Percentiles rank a stretch among this genome's conserved stretches.
These are phyloP conservation scores for Polyergus mexicanus DNA, from an alignment of 1,140 invertebrate genomes.

Conservation along the genomic window DNA sequence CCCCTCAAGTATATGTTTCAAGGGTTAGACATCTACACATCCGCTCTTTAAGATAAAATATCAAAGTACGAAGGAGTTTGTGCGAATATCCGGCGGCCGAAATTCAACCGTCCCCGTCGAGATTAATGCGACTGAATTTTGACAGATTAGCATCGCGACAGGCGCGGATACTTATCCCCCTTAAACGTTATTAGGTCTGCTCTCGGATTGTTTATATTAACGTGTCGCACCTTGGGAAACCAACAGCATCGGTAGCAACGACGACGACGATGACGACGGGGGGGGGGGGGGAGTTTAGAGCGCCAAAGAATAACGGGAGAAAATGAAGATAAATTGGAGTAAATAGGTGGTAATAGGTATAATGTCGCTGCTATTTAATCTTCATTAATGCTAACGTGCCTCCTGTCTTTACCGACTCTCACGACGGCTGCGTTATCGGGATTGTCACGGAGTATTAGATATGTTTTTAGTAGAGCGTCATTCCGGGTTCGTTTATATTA, in stretches of 20 bases:
- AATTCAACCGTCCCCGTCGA: background rate
- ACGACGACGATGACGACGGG: background rate
- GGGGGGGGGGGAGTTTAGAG: slow-evolving; percentile 2
- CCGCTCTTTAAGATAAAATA: background rate
- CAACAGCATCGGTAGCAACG: background rate
- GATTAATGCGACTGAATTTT: slow-evolving; percentile 36
- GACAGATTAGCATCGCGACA: slow-evolving; percentile 39
- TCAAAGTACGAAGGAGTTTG: slow-evolving; percentile 7
- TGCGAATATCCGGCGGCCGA: background rate
- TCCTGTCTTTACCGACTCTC: slow-evolving; percentile 37
- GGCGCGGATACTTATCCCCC: slow-evolving; percentile 22
- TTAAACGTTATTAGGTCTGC: slow-evolving; percentile 38
- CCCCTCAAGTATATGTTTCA: background rate
- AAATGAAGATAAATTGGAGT: slow-evolving; percentile 72
- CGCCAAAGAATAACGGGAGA: slow-evolving; percentile 63
- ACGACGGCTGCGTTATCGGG: slow-evolving; percentile 36
- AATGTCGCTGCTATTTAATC: slow-evolving; percentile 72
- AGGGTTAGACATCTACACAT: slow-evolving; percentile 1
- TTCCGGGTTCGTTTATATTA: slow-evolving; percentile 3
- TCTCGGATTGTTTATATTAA: slow-evolving; percentile 32
- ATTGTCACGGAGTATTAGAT: slow-evolving; percentile 15
- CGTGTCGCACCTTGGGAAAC: slow-evolving; percentile 37
- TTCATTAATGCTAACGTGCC: slow-evolving; percentile 66
- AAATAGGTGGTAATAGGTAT: slow-evolving; percentile 72
- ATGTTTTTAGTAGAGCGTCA: slow-evolving; percentile 44